Evolutionary conservation across 2,113 vertebrate species (phyloP).

Genomic region (Procavia capensis): DNA sequence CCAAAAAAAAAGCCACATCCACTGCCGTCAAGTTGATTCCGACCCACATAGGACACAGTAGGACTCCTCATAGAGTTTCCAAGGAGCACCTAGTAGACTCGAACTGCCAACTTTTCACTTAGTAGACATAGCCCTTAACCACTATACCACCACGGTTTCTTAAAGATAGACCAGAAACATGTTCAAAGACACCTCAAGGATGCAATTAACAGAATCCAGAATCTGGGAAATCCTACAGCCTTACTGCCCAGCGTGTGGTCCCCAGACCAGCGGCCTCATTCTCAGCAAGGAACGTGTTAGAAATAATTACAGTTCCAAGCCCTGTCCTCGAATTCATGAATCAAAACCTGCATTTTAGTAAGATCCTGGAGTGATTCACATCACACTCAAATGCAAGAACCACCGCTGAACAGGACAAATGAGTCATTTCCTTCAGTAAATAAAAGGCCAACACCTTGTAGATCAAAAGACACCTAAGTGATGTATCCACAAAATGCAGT

Average conservation of each 20-base stretch:
- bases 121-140: too few species aligned
- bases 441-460: constrained; percentile 10
- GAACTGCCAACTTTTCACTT: too few species aligned
- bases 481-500: background rate
- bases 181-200: constrained; percentile 11
- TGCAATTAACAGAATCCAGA: background rate
- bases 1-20: too few species aligned
- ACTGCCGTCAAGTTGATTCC: too few species aligned
- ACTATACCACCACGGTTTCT: too few species aligned
- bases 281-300: background rate
- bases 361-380: background rate
- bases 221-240: background rate
- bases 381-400: background rate
- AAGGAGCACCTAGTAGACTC: too few species aligned
- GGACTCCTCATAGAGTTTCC: too few species aligned
- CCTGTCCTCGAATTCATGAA: background rate
- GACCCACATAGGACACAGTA: too few species aligned
- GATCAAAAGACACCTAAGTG: background rate
- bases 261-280: background rate
- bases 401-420: background rate
- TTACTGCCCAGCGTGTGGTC: background rate
- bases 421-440: constrained; percentile 34
- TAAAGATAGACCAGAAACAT: background rate
- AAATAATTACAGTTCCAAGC: background rate
- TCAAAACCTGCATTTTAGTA: constrained; percentile 24